Conservation (phyloP, 1,140 invertebrate genomes). For the Drosophila navojoa region DNA sequence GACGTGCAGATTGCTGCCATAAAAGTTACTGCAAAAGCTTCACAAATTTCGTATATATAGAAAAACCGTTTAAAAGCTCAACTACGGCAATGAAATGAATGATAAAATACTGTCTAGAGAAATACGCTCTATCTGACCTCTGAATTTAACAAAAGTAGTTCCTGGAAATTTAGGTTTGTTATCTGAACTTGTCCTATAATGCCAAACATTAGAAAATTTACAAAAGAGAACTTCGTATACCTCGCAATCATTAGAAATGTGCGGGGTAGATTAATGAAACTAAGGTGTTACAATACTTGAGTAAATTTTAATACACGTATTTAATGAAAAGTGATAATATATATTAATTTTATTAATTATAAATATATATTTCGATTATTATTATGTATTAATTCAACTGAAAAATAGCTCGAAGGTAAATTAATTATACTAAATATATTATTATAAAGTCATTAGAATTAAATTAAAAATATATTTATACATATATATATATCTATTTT, state of each 20-base stretch:
- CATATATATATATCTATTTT: too few relatives aligned
- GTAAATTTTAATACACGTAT: background rate
- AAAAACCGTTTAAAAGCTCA: background rate
- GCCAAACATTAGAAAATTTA: conserved; percentile 49
- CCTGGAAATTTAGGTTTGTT: conserved; percentile 4
- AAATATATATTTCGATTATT: too few relatives aligned
- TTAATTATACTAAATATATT: too few relatives aligned
- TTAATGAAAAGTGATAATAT: background rate
- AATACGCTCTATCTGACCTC: background rate
- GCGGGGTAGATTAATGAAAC: background rate
- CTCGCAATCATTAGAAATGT: background rate
- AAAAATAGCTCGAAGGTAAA: too few relatives aligned
- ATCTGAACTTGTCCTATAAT: conserved; percentile 28
- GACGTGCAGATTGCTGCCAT: conserved; percentile 15
- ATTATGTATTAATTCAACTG: too few relatives aligned
- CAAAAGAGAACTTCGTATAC: conserved; percentile 39
- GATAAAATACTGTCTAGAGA: background rate
- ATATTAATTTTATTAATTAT: background rate
- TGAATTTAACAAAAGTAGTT: background rate
- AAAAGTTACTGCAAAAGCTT: conserved; percentile 6
- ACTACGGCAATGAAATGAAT: background rate
- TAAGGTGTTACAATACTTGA: background rate
- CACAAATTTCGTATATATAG: background rate
- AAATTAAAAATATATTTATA: too few relatives aligned
- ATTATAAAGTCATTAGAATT: too few relatives aligned